Evolutionary conservation across 1,140 invertebrate species (phyloP).

Genomic region (Pogonus chalceus): DNA sequence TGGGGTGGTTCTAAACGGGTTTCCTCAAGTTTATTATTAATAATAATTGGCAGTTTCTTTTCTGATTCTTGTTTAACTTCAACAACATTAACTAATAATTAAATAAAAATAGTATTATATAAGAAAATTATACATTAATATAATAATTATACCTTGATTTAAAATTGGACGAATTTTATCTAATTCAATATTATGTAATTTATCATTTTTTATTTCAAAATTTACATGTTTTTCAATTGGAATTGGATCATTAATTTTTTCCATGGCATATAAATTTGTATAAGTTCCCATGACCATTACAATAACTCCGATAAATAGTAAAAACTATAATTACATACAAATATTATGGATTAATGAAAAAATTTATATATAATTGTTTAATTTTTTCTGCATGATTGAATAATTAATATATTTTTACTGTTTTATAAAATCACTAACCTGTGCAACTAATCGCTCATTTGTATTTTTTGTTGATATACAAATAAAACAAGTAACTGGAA

Average conservation of each 20-base stretch:
- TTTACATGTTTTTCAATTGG: conserved; percentile 22
- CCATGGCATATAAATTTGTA: conserved; percentile 69
- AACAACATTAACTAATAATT: too few species aligned
- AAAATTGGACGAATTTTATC: too few species aligned
- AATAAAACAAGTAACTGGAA: conserved; percentile 72
- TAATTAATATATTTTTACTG: background rate
- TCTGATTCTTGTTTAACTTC: conserved; percentile 1
- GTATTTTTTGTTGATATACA: conserved; percentile 61
- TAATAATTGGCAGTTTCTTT: background rate
- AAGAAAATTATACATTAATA: too few species aligned
- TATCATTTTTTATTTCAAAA: too few species aligned
- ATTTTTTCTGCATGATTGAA: conserved; percentile 3
- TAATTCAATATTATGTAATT: too few species aligned
- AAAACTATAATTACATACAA: too few species aligned
- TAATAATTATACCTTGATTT: background rate
- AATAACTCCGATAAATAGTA: conserved; percentile 64
- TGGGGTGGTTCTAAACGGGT: conserved; percentile 42
- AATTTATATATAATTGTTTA: too few species aligned
- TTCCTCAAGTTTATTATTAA: conserved; percentile 22
- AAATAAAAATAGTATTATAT: too few species aligned
- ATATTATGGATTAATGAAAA: too few species aligned
- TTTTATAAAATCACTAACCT: conserved; percentile 37
- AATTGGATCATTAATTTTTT: conserved; percentile 40
- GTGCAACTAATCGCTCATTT: conserved; percentile 59
- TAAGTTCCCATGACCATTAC: conserved; percentile 81